Percentiles rank a stretch among this genome's conserved stretches.
Evolutionary conservation across 2,797 vertebrate genomes (phyloP).

Genomic region (Agapornis canus): DNA sequence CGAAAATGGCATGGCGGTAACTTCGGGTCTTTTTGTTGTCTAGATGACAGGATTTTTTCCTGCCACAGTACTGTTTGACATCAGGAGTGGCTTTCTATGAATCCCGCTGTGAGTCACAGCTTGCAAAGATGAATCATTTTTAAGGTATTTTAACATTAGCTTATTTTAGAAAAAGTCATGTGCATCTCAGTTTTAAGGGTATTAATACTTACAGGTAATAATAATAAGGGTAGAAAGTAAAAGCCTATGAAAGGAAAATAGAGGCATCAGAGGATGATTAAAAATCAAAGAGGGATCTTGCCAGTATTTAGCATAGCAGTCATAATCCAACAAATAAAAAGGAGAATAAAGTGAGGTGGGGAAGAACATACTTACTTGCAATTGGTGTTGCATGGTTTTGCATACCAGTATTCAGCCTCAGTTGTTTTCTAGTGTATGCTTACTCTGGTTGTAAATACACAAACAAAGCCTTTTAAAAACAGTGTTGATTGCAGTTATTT

Average conservation of each 20-base stretch:
- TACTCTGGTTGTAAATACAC: background rate
- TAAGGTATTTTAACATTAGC: background rate
- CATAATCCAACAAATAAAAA: background rate
- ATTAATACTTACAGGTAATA: background rate
- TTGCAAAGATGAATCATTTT: background rate
- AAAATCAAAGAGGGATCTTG: background rate
- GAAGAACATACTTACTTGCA: background rate
- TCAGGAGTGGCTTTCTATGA: background rate
- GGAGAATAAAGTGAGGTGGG: constrained; percentile 8
- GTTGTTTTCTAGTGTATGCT: background rate
- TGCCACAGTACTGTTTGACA: background rate
- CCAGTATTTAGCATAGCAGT: background rate
- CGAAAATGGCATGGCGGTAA: background rate
- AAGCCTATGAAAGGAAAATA: background rate
- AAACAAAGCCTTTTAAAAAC: background rate
- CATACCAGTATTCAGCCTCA: background rate
- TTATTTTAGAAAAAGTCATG: background rate
- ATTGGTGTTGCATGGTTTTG: background rate
- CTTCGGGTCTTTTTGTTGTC: background rate
- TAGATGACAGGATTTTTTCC: background rate
- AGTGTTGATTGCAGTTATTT: background rate
- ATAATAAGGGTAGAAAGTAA: background rate
- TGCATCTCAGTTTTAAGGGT: background rate
- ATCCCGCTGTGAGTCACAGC: background rate
- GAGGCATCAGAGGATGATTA: background rate